Evolutionary conservation across 2,797 vertebrate species (phyloP), one percentile per base, ranked within the genome.

Genomic region (Ciconia nigra): DNA sequence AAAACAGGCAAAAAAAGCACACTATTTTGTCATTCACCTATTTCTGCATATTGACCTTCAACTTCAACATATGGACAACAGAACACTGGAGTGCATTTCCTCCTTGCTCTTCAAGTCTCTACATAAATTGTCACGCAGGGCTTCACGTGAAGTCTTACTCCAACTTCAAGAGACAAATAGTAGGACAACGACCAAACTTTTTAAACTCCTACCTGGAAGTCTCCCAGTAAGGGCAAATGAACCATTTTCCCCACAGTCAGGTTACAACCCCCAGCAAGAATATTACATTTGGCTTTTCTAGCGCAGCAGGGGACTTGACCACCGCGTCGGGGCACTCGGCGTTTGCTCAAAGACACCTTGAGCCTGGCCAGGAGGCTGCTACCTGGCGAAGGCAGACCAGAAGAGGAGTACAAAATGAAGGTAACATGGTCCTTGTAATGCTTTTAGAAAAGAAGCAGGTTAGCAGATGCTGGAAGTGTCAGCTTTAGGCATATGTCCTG

Each of bases 401-500:
- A 33, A 13, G 11, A 5, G 11, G 11, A 24, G 19, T 2, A 33
- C 7, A 17, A 16, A 10, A 1, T 0, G 29, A 37, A 44, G 44
- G 39, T 4, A 67, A 21, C 1, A 0, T 0, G 17, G 9, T 10
- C 41, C 41, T 18, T 6, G 18, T 2, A 4, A 19, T 0, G 35
- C 13, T 13, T 25, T 13, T 3, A 52, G 72, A 4, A 21, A 29
- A 76, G 66, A 12, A 87, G 72, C 37, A 28, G 85, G 66, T 82
- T 62, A 71, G 83, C 59, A 83, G 4, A 9, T 15, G 89, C 83
- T 85, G 74, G 2, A 37, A 41, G 37, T 3, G 77, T n/a, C 88
- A 90, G 77, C 93, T 87, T 88, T 39, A 96, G 91, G 49, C 82
- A 20, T n/a, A 65, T n/a, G 71, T 91, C 95, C 94, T 91, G 93